Evolutionary conservation across 2,113 vertebrate genomes (phyloP), one percentile per base, ranked within the genome.

Genomic region (Mungos mungo): DNA sequence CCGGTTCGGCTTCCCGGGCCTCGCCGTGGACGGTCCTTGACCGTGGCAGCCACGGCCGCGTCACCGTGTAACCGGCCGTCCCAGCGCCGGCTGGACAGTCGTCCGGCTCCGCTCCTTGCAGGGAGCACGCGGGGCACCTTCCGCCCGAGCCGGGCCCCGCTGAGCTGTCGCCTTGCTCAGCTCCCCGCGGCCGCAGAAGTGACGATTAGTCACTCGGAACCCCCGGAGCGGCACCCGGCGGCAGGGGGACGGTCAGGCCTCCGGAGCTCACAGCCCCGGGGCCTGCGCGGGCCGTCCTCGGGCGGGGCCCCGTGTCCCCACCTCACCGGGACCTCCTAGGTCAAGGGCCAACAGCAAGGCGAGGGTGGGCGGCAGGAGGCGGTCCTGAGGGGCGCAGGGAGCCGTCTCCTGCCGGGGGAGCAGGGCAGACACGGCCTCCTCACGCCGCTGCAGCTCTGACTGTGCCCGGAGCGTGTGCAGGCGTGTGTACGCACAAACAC

Each of bases 71-170:
- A 97, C 95, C 19, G 1, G 1, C 35, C 71, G 72, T 54, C 41
- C 80, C 47, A 21, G 9, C 45, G 19, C 5, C 77, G 81, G 95
- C 95, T 96, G 95, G 74, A 83, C 50, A 86, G 90, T 94, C 93
- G 96, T 10, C 2, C 18, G 14, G 80, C 21, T 27, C 8, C 2
- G 5, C 35, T 27, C 45, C 69, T 84, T 63, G 50, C 25, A 25
- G 38, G 77, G n/a, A 38, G 23, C 29, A 4, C 45, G 2, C 5
- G 23, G 69, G 5, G n/a, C 2, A 63, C 27, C 9, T 14, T 72
- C 76, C 21, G 82, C 93, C 77, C 72, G 23, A 8, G 1, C 31
- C 7, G 2, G 0, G 69, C 69, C 38, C 7, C 21, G 52, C 6
- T 7, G 71, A 35, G 72, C 47, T 14, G 21, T 77, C 92, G 60